A percentile compares a stretch with the other conserved stretches of the same genome.
These are phyloP conservation scores for Tigriopus californicus DNA, from an alignment of 2,888 invertebrate species.

Conservation along the genomic window DNA sequence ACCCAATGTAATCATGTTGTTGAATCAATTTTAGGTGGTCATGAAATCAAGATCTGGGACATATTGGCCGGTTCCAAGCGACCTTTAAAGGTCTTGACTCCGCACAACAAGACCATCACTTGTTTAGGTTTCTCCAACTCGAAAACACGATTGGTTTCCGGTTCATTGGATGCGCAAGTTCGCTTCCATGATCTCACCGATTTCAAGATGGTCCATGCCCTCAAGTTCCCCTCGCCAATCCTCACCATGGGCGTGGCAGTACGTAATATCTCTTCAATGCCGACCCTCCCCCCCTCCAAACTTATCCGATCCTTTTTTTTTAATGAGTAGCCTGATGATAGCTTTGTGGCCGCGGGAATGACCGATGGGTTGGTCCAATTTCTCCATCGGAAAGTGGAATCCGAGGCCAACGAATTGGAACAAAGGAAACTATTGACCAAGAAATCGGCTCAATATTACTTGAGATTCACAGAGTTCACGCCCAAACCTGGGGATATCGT, in stretches of 20 bases:
- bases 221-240: conserved; percentile 76
- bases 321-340: conserved; percentile 44
- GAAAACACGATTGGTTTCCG: conserved; percentile 63
- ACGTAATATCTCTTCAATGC: too few species aligned
- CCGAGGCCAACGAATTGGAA: neutral
- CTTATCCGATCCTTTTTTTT: conserved; percentile 20
- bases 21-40: conserved; percentile 46
- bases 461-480: conserved; percentile 8
- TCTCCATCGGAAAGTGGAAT: conserved; percentile 9
- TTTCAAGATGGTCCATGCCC: conserved; percentile 67
- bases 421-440: neutral
- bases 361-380: conserved; percentile 78
- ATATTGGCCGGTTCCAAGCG: conserved; percentile 59
- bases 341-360: conserved; percentile 74
- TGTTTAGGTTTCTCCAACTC: conserved; percentile 60
- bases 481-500: conserved; percentile 7
- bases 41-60: conserved; percentile 83
- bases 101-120: conserved; percentile 91
- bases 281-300: too few species aligned
- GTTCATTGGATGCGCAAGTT: conserved; percentile 76
- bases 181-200: conserved; percentile 69
- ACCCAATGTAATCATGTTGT: too few species aligned
- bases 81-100: conserved; percentile 58
- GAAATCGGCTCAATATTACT: neutral
- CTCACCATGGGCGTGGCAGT: conserved; percentile 56